Evolutionary conservation across 2,888 invertebrate species (phyloP).

Genomic region (Heliothis peltigera): DNA sequence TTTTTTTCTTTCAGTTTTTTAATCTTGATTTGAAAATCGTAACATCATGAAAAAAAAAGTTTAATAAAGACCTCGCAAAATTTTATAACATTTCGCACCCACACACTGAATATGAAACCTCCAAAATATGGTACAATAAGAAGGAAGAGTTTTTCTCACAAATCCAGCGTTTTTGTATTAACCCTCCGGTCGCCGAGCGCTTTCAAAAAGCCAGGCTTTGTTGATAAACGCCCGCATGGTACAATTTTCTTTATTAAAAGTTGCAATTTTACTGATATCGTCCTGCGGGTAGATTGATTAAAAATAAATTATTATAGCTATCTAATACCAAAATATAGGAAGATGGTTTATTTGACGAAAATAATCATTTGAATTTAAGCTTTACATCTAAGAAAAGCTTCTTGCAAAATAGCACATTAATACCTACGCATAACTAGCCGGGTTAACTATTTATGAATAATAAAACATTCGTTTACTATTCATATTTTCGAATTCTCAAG

Average conservation of each 20-base stretch:
- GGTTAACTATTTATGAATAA: slow-evolving; percentile 30
- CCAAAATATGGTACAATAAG: slow-evolving; percentile 50
- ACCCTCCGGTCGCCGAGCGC: slow-evolving; percentile 33
- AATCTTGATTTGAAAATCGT: too few relatives aligned
- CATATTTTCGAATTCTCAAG: slow-evolving; percentile 21
- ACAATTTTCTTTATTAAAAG: slow-evolving; percentile 58
- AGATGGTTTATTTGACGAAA: not conserved
- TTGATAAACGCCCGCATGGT: slow-evolving; percentile 63
- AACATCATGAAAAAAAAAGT: too few relatives aligned
- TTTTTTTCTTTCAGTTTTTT: too few relatives aligned
- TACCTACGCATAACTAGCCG: slow-evolving; percentile 12
- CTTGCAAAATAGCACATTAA: not conserved
- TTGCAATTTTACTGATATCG: slow-evolving; percentile 34
- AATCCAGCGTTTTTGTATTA: slow-evolving; percentile 51
- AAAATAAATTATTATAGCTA: not conserved
- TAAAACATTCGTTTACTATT: slow-evolving; percentile 17
- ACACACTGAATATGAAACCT: slow-evolving; percentile 44
- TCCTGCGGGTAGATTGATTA: slow-evolving; percentile 36
- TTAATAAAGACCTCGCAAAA: too few relatives aligned
- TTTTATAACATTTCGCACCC: too few relatives aligned
- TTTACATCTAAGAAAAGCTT: slow-evolving; percentile 10
- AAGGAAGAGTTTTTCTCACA: slow-evolving; percentile 55
- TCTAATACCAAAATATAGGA: not conserved
- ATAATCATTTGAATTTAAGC: slow-evolving; percentile 13
- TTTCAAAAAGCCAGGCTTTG: slow-evolving; percentile 57